Evolutionary conservation across 92 coral and sea anemone genomes (phyloP), one percentile per base, ranked within the genome.

Genomic region (Plumapathes pennacea): DNA sequence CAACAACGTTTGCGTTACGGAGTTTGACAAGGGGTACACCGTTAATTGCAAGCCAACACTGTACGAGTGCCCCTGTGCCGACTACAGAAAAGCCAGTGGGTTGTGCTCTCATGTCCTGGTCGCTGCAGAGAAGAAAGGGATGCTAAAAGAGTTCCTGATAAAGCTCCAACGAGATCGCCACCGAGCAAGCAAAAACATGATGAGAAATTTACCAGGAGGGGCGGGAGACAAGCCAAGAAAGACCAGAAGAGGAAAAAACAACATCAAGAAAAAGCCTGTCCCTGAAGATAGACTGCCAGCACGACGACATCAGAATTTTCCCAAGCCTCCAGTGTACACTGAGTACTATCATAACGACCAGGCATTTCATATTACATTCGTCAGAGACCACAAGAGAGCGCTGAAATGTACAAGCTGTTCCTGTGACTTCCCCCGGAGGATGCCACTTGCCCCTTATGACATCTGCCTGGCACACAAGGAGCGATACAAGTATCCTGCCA

Each of bases 401-500:
- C 30, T 23, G 0, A 69, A 67, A 40, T 71, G 78, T 50, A 19
- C 53, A 54, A 19, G 58, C 14, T 78, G 85, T 62, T 62, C 60
- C 46, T 60, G 43, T 24, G 85, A 62, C 10, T 74, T 74, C 32
- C 49, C 75, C 6, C 6, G 44, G 43, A 22, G 60, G 19, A 8
- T 53, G 21, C 19, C 10, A 5, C 15, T 42, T 26, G 67, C 56
- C 27, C 76, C 76, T 11, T 37, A 34, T 10, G 78, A 71, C 52
- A 60, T 76, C 15, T 54, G 69, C 38, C 25, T 76, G 25, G 37
- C 38, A 22, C 76, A 76, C 62, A 57, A 67, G 61, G 76, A 75
- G 53, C 58, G 74, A 37, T 76, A 60, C 69, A 23, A 20, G 32
- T 77, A 77, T 41, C 84, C 84, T 14, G 64, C 38, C 34, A 76